These are phyloP conservation scores for Amorpha juglandis DNA, from an alignment of 2,888 invertebrate species.

Conservation along the genomic window DNA sequence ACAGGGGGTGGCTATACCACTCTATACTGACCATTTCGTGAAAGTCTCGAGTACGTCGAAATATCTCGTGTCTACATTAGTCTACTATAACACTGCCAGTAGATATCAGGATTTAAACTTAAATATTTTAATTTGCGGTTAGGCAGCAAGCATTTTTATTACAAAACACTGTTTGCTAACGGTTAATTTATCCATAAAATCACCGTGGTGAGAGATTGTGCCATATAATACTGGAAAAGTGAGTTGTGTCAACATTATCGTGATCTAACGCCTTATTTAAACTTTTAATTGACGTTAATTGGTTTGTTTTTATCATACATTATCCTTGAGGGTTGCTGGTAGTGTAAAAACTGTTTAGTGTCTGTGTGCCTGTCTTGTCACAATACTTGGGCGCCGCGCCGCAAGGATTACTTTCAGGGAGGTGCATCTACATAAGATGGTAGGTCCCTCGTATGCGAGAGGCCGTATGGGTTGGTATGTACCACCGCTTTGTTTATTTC, in stretches of 20 bases:
- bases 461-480: too few relatives aligned
- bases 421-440: too few relatives aligned
- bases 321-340: background rate
- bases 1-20: too few relatives aligned
- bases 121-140: background rate
- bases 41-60: too few relatives aligned
- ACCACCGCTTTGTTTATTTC: too few relatives aligned
- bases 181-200: slow-evolving; percentile 8
- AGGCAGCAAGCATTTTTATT: background rate
- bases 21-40: too few relatives aligned
- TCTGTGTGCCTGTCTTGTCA: too few relatives aligned
- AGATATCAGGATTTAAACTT: background rate
- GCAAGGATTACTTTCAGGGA: too few relatives aligned
- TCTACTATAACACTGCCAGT: too few relatives aligned
- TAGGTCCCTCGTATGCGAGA: too few relatives aligned
- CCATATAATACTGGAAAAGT: slow-evolving; percentile 18
- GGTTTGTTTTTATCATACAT: background rate
- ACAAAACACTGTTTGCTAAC: slow-evolving; percentile 11
- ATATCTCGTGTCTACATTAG: too few relatives aligned
- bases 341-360: background rate
- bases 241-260: background rate
- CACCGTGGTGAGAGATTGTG: slow-evolving; percentile 15
- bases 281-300: slow-evolving; percentile 1
- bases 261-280: slow-evolving; percentile 12
- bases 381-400: too few relatives aligned